phyloP scores from a whole-genome alignment of 37 sponge, comb jelly and placozoan genomes.

The Hexactinellida sp. region DNA sequence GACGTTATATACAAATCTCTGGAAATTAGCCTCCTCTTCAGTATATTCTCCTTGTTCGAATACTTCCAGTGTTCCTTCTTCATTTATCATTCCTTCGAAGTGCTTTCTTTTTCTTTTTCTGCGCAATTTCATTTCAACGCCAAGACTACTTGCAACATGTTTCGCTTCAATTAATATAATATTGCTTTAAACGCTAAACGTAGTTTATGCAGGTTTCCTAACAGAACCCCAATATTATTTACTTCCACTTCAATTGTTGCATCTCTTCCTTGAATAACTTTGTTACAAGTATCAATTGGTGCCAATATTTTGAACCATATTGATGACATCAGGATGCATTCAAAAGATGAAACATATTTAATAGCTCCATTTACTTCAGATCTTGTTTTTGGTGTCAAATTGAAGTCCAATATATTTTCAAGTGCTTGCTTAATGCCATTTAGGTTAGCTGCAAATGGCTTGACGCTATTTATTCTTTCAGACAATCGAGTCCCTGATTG shows the following conservation, averaged over 20 bases:
- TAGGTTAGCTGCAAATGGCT: conserved; percentile 10
- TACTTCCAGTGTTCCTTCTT: neutral
- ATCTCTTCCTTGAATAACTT: neutral
- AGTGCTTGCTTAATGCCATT: conserved; percentile 1
- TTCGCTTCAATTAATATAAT: neutral
- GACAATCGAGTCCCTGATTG: conserved; percentile 12
- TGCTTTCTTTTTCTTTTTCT: neutral
- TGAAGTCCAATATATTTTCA: neutral
- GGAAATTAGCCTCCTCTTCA: neutral
- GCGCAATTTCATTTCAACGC: neutral
- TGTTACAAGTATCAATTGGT: conserved; percentile 14
- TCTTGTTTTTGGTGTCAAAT: conserved; percentile 8
- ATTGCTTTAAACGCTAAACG: neutral
- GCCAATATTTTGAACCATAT: neutral
- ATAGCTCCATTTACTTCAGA: conserved; percentile 7
- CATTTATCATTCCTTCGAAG: neutral
- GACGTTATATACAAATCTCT: neutral
- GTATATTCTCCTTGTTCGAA: neutral
- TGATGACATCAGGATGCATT: neutral
- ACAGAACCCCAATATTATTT: neutral
- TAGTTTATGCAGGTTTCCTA: neutral
- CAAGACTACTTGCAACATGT: neutral
- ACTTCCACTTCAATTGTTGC: neutral
- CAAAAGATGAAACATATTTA: conserved; percentile 1
- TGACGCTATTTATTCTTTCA: neutral